Percentiles rank a stretch among this genome's conserved stretches.
phyloP scores from a whole-genome alignment of 2,888 invertebrate genomes.

The Cryptocheilus praepositus region DNA sequence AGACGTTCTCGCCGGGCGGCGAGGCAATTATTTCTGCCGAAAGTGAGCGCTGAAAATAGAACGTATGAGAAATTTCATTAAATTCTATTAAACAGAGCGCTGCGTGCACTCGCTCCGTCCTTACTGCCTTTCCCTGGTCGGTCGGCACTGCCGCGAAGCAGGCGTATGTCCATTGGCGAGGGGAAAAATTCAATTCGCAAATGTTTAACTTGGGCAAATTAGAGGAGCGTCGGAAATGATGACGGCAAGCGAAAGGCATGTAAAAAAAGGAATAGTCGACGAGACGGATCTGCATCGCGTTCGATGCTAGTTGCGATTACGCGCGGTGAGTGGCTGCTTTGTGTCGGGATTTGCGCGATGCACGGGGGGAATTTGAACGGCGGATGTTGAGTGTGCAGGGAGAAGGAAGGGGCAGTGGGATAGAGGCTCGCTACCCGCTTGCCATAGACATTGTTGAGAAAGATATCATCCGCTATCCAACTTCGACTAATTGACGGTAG shows the following conservation, averaged over 20 bases:
- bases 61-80: constrained; percentile 8
- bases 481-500: constrained; percentile 29
- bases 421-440: not conserved
- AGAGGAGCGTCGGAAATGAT: not conserved
- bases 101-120: no score
- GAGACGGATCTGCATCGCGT: no score
- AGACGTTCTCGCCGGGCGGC: not conserved
- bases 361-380: not conserved
- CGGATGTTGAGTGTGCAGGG: not conserved
- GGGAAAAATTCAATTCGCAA: no score
- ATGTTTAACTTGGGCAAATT: not conserved
- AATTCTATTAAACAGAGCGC: constrained; percentile 2
- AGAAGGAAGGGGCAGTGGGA: not conserved
- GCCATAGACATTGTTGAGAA: not conserved
- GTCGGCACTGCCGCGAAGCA: no score
- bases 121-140: no score
- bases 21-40: not conserved
- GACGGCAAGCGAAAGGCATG: no score
- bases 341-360: no score
- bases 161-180: not conserved
- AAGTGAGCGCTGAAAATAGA: constrained; percentile 3
- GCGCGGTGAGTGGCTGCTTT: no score
- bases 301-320: no score
- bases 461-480: constrained; percentile 3
- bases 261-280: no score